Evolutionary conservation across 2,113 vertebrate genomes (phyloP).

Genomic region (Erpornis zantholeuca): DNA sequence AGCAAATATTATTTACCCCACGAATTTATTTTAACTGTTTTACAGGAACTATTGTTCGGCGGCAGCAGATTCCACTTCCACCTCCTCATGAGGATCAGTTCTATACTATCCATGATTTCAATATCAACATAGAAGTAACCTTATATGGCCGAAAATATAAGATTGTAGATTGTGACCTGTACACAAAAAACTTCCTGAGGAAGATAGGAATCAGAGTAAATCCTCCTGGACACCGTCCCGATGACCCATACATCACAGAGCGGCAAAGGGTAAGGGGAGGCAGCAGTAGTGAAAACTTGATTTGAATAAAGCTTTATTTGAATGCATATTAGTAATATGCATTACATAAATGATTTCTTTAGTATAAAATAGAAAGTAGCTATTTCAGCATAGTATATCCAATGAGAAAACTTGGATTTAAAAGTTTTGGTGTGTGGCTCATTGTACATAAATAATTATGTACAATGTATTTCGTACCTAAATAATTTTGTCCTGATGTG

Average conservation of each 20-base stretch:
- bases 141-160: conserved; percentile 83
- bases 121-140: conserved; percentile 81
- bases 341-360: not conserved
- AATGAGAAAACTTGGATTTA: not conserved
- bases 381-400: not conserved
- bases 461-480: not conserved
- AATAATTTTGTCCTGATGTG: not conserved
- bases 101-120: conserved; percentile 87
- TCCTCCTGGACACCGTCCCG: conserved; percentile 58
- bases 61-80: conserved; percentile 87
- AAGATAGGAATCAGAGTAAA: conserved; percentile 84
- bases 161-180: conserved; percentile 84
- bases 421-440: not conserved
- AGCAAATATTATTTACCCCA: not conserved
- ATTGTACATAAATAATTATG: not conserved
- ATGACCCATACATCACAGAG: conserved; percentile 79
- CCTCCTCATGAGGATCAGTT: conserved; percentile 83
- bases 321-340: not conserved
- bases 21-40: not conserved
- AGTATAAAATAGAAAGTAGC: not conserved
- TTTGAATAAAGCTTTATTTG: not conserved
- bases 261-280: conserved; percentile 75
- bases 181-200: conserved; percentile 85
- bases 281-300: not conserved
- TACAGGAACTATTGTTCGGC: conserved; percentile 82